Percentiles rank a stretch among this genome's conserved stretches.
phyloP scores from a whole-genome alignment of 2,797 vertebrate genomes.

The Chloroceryle amazona region DNA sequence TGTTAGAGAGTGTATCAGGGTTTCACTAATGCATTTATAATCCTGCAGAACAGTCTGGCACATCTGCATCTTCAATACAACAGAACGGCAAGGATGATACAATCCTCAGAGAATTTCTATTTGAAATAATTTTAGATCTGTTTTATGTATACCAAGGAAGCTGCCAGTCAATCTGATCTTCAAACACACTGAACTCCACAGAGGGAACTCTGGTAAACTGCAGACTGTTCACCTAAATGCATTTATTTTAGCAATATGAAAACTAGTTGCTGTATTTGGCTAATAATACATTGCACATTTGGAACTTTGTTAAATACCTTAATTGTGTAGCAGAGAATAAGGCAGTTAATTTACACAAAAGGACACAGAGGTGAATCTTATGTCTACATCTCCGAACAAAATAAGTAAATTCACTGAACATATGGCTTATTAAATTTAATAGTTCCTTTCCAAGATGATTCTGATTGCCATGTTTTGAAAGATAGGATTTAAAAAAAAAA shows the following conservation, averaged over 20 bases:
- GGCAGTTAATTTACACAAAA: constrained; percentile 67
- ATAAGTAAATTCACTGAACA: constrained; percentile 83
- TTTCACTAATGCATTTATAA: constrained; percentile 73
- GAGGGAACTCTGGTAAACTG: constrained; percentile 72
- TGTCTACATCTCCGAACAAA: constrained; percentile 73
- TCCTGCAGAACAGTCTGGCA: constrained; percentile 61
- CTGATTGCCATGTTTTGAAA: constrained; percentile 85
- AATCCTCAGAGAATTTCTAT: constrained; percentile 72
- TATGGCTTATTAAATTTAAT: constrained; percentile 87
- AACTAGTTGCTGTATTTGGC: constrained; percentile 48
- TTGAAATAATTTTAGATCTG: constrained; percentile 79
- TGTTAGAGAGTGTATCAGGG: constrained; percentile 58
- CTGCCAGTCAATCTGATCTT: constrained; percentile 82
- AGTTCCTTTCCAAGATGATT: constrained; percentile 84
- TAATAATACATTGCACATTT: constrained; percentile 63
- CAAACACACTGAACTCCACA: constrained; percentile 67
- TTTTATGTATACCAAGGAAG: constrained; percentile 76
- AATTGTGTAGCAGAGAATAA: constrained; percentile 63
- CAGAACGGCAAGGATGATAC: constrained; percentile 61
- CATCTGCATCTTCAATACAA: constrained; percentile 69
- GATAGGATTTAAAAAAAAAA: constrained; percentile 70
- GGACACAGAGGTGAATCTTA: constrained; percentile 66
- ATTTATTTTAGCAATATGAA: constrained; percentile 67
- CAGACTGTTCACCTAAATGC: constrained; percentile 72
- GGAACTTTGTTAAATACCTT: constrained; percentile 72